Conservation (phyloP, 92 coral and sea anemone genomes). For the Metridium senile region DNA sequence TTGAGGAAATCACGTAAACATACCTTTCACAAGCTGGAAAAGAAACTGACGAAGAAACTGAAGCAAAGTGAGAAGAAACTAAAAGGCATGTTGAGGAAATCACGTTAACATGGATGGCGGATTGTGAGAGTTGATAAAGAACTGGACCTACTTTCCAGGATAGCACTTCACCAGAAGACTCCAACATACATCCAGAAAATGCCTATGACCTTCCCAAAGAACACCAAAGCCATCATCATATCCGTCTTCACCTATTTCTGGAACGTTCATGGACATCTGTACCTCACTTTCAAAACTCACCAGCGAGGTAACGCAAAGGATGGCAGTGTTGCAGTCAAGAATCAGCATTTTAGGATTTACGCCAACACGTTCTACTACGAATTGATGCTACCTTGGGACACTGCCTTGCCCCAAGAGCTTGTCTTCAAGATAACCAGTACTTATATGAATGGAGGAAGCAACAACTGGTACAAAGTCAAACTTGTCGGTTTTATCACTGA, state of each 20-base stretch:
- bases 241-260: conserved; percentile 58
- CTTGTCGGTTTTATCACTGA: conserved; percentile 46
- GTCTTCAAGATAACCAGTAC: conserved; percentile 28
- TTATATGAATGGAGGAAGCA: conserved; percentile 50
- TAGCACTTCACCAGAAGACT: conserved; percentile 45
- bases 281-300: conserved; percentile 47
- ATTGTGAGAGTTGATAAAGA: conserved; percentile 49
- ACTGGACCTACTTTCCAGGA: conserved; percentile 28
- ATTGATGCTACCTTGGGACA: conserved; percentile 57
- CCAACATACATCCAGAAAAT: conserved; percentile 66
- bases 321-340: conserved; percentile 43
- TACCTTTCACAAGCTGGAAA: conserved; percentile 33
- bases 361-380: conserved; percentile 65
- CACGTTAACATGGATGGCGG: conserved; percentile 29
- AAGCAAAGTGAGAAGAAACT: conserved; percentile 19
- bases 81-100: not conserved
- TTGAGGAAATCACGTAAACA: too few relatives aligned
- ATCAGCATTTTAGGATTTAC: conserved; percentile 44
- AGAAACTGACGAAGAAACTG: conserved; percentile 18
- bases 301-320: conserved; percentile 50
- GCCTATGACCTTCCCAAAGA: conserved; percentile 52
- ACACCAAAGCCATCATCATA: conserved; percentile 64
- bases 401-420: conserved; percentile 37
- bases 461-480: conserved; percentile 55
- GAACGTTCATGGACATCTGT: conserved; percentile 51